Evolutionary conservation across 2,888 invertebrate genomes (phyloP).

Genomic region (Rotaria macrura): DNA sequence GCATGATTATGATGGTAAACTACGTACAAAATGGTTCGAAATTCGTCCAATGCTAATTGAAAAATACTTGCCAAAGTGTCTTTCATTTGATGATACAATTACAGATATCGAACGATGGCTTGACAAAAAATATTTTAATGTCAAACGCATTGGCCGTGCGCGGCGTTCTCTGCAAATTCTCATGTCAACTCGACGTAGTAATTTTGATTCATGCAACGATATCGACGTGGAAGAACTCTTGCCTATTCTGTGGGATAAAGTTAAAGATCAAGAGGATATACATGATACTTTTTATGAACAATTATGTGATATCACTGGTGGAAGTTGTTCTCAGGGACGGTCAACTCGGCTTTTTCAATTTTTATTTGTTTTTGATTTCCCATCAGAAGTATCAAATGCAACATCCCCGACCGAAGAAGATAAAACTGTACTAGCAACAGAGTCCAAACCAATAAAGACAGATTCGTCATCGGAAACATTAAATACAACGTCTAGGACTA

Average conservation of each 20-base stretch:
- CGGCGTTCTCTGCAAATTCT: background rate
- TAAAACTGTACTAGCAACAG: too few species aligned
- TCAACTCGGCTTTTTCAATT: background rate
- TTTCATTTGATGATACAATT: background rate
- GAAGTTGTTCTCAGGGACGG: conserved; percentile 2
- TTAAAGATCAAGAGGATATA: background rate
- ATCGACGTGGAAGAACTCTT: background rate
- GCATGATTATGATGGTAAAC: background rate
- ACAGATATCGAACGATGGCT: background rate
- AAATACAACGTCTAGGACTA: too few species aligned
- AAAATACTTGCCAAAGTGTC: background rate
- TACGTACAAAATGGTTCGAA: conserved; percentile 7
- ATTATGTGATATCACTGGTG: background rate
- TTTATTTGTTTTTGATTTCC: background rate
- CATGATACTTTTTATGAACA: background rate
- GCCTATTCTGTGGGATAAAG: background rate
- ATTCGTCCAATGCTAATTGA: background rate
- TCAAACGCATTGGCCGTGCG: background rate
- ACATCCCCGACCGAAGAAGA: background rate
- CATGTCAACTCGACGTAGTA: background rate
- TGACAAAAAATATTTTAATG: background rate
- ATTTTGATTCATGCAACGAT: background rate
- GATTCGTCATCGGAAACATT: too few species aligned
- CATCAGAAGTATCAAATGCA: background rate
- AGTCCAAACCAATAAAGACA: too few species aligned